A percentile compares a stretch with the other conserved stretches of the same genome.
These are phyloP conservation scores for Yasuhikotakia modesta DNA, from an alignment of 2,797 vertebrate species.

Conservation along the genomic window DNA sequence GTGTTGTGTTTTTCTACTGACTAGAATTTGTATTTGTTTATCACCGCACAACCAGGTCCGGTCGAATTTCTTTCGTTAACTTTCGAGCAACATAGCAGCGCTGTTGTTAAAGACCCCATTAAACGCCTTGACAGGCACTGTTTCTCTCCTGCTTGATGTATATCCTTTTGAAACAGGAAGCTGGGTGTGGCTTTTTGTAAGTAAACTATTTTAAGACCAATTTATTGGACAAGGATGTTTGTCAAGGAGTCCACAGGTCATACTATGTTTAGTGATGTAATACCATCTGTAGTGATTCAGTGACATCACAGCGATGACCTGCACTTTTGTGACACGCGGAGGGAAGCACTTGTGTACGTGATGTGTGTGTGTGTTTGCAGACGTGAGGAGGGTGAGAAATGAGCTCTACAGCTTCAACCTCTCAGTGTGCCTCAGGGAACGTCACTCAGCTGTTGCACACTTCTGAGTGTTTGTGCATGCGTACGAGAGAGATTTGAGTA, in stretches of 20 bases:
- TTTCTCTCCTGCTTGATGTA: background rate
- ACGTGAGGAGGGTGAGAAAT: slow-evolving; percentile 31
- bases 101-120: background rate
- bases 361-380: slow-evolving; percentile 1
- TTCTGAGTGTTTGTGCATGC: slow-evolving; percentile 8
- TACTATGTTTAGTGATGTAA: slow-evolving; percentile 1
- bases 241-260: too few relatives aligned
- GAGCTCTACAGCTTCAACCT: slow-evolving; percentile 22
- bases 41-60: background rate
- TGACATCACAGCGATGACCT: slow-evolving; percentile 17
- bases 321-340: background rate
- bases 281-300: background rate
- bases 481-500: slow-evolving; percentile 7
- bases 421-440: slow-evolving; percentile 22
- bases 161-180: background rate
- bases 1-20: slow-evolving; percentile 11
- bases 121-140: background rate
- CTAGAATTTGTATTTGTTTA: background rate
- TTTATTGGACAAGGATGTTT: too few relatives aligned
- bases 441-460: slow-evolving; percentile 4
- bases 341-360: background rate
- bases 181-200: background rate
- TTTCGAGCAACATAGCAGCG: background rate
- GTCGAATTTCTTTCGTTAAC: background rate
- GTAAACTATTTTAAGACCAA: too few relatives aligned